These are phyloP conservation scores for Syrphus vitripennis DNA, from an alignment of 2,888 invertebrate species.

Conservation along the genomic window DNA sequence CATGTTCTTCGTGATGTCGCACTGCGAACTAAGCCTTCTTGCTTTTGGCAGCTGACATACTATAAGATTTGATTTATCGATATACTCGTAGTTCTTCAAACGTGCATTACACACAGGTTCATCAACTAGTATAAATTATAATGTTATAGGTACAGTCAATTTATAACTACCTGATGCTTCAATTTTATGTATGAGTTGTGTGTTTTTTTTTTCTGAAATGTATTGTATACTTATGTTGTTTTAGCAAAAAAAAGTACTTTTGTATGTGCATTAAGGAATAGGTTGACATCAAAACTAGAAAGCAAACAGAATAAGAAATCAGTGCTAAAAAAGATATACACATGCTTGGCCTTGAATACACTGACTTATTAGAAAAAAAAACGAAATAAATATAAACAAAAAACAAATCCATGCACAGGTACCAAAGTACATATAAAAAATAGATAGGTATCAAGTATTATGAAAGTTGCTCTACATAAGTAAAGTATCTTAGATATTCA, in stretches of 20 bases:
- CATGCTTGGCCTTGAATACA: conserved; percentile 62
- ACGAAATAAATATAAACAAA: conserved; percentile 33
- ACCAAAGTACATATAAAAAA: not conserved
- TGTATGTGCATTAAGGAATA: conserved; percentile 70
- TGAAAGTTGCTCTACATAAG: conserved; percentile 29
- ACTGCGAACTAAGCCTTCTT: too few relatives aligned
- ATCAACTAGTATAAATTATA: too few relatives aligned
- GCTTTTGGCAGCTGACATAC: too few relatives aligned
- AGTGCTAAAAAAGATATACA: conserved; percentile 17
- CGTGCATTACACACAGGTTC: too few relatives aligned
- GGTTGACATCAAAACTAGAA: conserved; percentile 57
- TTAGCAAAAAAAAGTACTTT: conserved; percentile 62
- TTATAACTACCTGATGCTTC: too few relatives aligned
- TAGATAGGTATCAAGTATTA: conserved; percentile 21
- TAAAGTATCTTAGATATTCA: not conserved
- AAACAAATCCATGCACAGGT: conserved; percentile 47
- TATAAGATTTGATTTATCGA: too few relatives aligned
- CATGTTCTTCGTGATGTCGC: too few relatives aligned
- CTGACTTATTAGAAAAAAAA: conserved; percentile 35
- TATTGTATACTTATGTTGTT: not conserved
- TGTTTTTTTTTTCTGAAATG: not conserved
- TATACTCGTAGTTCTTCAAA: too few relatives aligned
- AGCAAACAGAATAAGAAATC: conserved; percentile 34
- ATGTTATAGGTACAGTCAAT: too few relatives aligned
- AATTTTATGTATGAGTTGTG: not conserved